phyloP scores from a whole-genome alignment of 2,888 invertebrate species.

The Ophion ellenae region DNA sequence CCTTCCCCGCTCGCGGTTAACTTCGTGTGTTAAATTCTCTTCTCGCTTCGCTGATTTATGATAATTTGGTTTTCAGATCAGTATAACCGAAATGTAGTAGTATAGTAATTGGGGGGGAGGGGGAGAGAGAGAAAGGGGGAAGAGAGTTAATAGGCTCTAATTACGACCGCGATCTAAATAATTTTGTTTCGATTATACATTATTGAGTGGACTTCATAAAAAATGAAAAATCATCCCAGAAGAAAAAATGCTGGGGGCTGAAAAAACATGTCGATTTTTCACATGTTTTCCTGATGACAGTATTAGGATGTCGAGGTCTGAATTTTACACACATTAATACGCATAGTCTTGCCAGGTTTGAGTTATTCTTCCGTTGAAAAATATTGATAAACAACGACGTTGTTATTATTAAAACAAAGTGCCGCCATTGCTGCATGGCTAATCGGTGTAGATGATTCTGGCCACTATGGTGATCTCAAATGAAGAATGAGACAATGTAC shows the following conservation, averaged over 20 bases:
- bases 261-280: not conserved
- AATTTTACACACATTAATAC: not conserved
- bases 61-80: conserved; percentile 24
- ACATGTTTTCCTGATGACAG: not conserved
- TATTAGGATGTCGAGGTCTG: not conserved
- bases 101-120: not conserved
- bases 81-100: not conserved
- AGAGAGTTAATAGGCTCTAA: no score
- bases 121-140: not conserved
- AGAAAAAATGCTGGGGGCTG: not conserved
- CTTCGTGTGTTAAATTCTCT: conserved; percentile 12
- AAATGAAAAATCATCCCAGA: not conserved
- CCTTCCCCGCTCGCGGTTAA: not conserved
- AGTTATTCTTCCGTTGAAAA: no score
- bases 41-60: conserved; percentile 19
- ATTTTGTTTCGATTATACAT: not conserved
- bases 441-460: no score
- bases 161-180: not conserved
- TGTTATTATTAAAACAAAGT: no score
- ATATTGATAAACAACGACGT: no score
- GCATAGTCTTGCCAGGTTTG: no score
- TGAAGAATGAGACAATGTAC: not conserved
- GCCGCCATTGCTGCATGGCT: no score
- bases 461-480: not conserved
- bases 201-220: not conserved